Evolutionary conservation across 2,888 invertebrate genomes (phyloP).

Genomic region (Rhynchonema sp.): DNA sequence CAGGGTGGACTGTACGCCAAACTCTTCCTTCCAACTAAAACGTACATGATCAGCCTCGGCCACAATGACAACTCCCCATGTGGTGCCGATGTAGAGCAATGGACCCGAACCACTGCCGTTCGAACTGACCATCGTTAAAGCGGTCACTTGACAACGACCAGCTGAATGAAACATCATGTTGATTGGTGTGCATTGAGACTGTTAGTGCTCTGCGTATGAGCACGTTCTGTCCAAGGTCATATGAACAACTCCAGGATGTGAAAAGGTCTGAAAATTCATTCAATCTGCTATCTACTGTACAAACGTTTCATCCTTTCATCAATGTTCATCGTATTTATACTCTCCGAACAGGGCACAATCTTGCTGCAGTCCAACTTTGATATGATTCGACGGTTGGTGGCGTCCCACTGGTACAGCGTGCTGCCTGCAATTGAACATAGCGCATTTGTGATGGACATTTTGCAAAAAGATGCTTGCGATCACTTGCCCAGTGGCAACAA

Average conservation of each 20-base stretch:
- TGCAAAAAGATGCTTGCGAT: too few species aligned
- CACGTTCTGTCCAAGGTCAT: too few species aligned
- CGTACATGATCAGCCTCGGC: constrained; percentile 44
- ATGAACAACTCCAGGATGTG: too few species aligned
- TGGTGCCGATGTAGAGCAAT: constrained; percentile 66
- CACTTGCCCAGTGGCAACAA: too few species aligned
- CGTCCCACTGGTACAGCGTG: constrained; percentile 69
- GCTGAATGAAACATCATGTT: too few species aligned
- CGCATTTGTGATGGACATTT: too few species aligned
- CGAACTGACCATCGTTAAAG: constrained; percentile 40
- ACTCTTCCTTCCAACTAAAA: too few species aligned
- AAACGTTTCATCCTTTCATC: constrained; percentile 61
- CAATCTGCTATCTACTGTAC: constrained; percentile 12
- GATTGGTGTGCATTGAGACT: too few species aligned
- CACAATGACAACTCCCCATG: constrained; percentile 79
- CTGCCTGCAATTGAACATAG: too few species aligned
- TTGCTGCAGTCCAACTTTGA: constrained; percentile 74
- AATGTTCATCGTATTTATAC: constrained; percentile 66
- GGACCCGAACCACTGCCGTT: constrained; percentile 28
- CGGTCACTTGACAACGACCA: constrained; percentile 43
- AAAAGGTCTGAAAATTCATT: too few species aligned
- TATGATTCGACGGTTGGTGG: constrained; percentile 44
- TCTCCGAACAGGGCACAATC: constrained; percentile 73
- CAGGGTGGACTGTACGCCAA: background rate
- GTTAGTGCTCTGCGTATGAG: too few species aligned